Conservation (phyloP, 2,113 vertebrate genomes). For the Ivindomyrus marchei region DNA sequence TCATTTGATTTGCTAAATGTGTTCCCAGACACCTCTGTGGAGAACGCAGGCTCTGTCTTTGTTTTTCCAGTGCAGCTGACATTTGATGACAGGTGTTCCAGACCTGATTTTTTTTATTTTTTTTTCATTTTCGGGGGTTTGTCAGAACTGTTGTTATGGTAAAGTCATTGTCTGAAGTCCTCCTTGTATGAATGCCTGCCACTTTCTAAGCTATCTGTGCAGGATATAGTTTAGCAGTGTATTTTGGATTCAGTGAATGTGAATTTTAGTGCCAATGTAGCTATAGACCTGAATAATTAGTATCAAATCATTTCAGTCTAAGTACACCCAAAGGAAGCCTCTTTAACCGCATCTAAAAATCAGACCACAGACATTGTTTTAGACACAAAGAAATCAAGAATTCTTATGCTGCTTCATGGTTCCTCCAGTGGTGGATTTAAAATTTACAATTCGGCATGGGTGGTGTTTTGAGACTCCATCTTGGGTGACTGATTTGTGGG, state of each 20-base stretch:
- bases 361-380: background rate
- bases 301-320: background rate
- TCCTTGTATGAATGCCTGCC: background rate
- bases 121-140: background rate
- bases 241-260: background rate
- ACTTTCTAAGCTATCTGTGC: background rate
- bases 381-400: background rate
- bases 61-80: constrained; percentile 9
- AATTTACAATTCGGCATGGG: background rate
- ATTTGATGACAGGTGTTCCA: background rate
- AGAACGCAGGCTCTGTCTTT: background rate
- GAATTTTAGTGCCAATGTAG: background rate
- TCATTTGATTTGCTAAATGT: background rate
- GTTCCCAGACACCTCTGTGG: background rate
- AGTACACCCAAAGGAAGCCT: background rate
- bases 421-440: background rate
- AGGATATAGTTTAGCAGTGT: background rate
- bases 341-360: background rate
- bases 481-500: background rate
- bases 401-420: background rate
- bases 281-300: background rate
- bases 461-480: background rate
- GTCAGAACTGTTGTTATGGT: background rate
- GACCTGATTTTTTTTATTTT: background rate
- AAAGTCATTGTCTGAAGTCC: background rate